These are phyloP conservation scores for Brachypteracias leptosomus DNA, from an alignment of 2,113 vertebrate genomes.

Conservation along the genomic window DNA sequence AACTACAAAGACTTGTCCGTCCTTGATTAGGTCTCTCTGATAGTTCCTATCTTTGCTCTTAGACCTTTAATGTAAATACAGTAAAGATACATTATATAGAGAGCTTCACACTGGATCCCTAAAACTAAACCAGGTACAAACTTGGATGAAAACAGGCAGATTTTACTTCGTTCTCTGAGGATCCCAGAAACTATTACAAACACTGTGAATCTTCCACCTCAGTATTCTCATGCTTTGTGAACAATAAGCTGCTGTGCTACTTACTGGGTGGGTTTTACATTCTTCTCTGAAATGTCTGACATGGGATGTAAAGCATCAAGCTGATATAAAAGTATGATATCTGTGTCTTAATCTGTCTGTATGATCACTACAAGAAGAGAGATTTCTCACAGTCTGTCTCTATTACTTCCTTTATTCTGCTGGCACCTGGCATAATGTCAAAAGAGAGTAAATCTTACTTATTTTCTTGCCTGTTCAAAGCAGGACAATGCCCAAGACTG, in stretches of 20 bases:
- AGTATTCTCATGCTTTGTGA: background rate
- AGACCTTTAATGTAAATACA: background rate
- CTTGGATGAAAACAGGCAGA: background rate
- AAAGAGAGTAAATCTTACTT: background rate
- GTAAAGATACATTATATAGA: background rate
- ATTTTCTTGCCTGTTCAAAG: background rate
- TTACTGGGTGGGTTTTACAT: background rate
- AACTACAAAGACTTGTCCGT: background rate
- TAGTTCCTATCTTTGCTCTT: background rate
- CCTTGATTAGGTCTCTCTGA: background rate
- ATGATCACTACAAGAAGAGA: background rate
- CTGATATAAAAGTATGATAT: background rate
- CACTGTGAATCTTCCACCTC: background rate
- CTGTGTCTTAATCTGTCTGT: background rate
- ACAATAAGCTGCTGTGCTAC: background rate
- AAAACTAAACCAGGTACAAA: background rate
- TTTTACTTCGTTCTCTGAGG: background rate
- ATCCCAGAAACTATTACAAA: background rate
- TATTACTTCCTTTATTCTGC: background rate
- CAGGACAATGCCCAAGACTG: background rate
- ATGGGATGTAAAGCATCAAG: background rate
- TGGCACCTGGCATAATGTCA: background rate
- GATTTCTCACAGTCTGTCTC: background rate
- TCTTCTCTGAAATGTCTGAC: background rate
- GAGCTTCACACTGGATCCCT: background rate